phyloP scores from a whole-genome alignment of 2,888 invertebrate species.

The Rhingia campestris region DNA sequence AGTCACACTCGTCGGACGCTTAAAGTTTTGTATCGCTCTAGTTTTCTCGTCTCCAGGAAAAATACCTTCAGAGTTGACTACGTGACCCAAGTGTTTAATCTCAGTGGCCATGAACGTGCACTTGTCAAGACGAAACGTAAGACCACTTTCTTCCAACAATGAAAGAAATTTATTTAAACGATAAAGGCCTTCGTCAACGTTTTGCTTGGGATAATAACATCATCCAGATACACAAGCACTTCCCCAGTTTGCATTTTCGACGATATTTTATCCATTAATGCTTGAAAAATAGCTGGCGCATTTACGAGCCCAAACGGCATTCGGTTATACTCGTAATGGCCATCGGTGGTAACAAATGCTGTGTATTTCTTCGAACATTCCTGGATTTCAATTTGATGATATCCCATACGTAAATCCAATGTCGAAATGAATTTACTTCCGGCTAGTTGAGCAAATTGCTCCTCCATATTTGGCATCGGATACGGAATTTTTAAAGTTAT shows the following conservation, averaged over 20 bases:
- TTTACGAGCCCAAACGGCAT: constrained; percentile 61
- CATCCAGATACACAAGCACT: constrained; percentile 19
- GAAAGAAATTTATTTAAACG: neutral
- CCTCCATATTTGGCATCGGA: constrained; percentile 69
- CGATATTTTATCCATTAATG: neutral
- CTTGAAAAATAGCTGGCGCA: neutral
- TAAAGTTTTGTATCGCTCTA: constrained; percentile 19
- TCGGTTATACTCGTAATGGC: constrained; percentile 78
- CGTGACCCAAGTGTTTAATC: constrained; percentile 13
- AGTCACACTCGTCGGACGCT: neutral
- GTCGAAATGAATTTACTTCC: constrained; percentile 26
- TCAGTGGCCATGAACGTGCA: neutral
- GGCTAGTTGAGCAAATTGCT: constrained; percentile 62
- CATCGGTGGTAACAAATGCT: constrained; percentile 77
- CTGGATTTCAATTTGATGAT: constrained; percentile 68
- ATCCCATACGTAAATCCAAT: constrained; percentile 55
- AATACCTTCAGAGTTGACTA: constrained; percentile 1
- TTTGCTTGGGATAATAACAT: constrained; percentile 24
- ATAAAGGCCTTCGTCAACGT: neutral
- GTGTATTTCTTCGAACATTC: constrained; percentile 75
- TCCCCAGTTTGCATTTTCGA: neutral
- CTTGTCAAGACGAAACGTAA: neutral
- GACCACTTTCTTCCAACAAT: neutral
- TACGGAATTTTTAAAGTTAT: constrained; percentile 26
- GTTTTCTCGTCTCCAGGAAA: constrained; percentile 7